Conservation (phyloP, 2,888 invertebrate genomes). For the Cephus pulcher region DNA sequence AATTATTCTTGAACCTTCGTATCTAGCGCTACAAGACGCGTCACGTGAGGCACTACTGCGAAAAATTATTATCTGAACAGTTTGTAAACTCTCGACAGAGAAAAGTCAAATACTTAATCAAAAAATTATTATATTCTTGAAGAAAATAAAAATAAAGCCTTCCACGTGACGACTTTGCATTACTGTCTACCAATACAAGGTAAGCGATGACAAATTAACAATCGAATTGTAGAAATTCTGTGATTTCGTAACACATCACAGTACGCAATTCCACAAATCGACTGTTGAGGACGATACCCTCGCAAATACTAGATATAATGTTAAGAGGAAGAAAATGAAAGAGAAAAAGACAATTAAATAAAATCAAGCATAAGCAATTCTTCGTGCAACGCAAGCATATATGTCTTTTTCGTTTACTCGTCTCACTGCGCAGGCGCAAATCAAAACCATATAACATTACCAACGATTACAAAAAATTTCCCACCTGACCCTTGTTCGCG, state of each 20-base stretch:
- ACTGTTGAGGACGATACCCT: neutral
- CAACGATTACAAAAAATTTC: neutral
- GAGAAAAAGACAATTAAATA: neutral
- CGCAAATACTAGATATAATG: neutral
- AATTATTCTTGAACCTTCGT: neutral
- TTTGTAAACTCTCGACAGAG: neutral
- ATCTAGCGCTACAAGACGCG: neutral
- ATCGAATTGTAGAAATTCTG: neutral
- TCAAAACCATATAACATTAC: neutral
- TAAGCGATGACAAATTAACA: neutral
- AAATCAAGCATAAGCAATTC: slow-evolving; percentile 21
- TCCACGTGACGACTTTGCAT: neutral
- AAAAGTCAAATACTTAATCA: neutral
- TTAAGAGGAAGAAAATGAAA: neutral
- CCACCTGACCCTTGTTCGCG: neutral
- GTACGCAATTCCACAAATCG: neutral
- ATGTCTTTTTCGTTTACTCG: slow-evolving; percentile 15
- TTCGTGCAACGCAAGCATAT: slow-evolving; percentile 26
- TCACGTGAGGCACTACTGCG: neutral
- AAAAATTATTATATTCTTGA: neutral
- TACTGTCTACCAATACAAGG: neutral
- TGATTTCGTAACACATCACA: neutral
- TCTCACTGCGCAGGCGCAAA: slow-evolving; percentile 16
- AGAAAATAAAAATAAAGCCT: neutral
- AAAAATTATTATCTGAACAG: neutral